A percentile compares a stretch with the other conserved stretches of the same genome.
Evolutionary conservation across 1,140 invertebrate species (phyloP).

Genomic region (Hylyphantes graminicola): DNA sequence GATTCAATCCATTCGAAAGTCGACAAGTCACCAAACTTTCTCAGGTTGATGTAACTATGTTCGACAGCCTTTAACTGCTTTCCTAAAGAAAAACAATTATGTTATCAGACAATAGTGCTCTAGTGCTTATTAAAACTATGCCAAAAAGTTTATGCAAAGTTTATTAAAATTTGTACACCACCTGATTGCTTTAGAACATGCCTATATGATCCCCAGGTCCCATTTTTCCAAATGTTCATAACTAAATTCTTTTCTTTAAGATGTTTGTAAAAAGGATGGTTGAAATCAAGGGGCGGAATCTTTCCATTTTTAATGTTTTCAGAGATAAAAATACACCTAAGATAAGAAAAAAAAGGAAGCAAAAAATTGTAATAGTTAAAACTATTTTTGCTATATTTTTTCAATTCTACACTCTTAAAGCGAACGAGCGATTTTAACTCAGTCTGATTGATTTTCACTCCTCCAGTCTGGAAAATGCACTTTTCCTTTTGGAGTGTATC

Average conservation of each 20-base stretch:
- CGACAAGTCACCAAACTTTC: conserved; percentile 84
- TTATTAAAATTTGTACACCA: conserved; percentile 26
- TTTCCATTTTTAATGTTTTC: neutral
- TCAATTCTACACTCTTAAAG: too few relatives aligned
- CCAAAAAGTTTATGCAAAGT: neutral
- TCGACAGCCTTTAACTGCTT: neutral
- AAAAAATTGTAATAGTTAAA: too few relatives aligned
- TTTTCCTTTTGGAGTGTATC: too few relatives aligned
- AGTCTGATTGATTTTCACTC: too few relatives aligned
- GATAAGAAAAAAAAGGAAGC: conserved; percentile 61
- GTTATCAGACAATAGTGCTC: neutral
- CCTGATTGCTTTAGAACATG: conserved; percentile 71
- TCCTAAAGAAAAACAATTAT: neutral
- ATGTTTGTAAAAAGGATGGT: conserved; percentile 72
- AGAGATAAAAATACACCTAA: conserved; percentile 62
- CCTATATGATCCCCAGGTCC: conserved; percentile 86
- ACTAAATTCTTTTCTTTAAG: conserved; percentile 82
- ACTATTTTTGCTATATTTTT: too few relatives aligned
- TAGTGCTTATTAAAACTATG: neutral
- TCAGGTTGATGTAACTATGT: conserved; percentile 68
- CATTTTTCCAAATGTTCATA: conserved; percentile 83
- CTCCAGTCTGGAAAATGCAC: too few relatives aligned
- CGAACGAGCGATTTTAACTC: too few relatives aligned
- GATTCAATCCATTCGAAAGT: conserved; percentile 96
- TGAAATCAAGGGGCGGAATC: conserved; percentile 73